Conservation (phyloP, 2,888 invertebrate species). For the Plebejus argus region DNA sequence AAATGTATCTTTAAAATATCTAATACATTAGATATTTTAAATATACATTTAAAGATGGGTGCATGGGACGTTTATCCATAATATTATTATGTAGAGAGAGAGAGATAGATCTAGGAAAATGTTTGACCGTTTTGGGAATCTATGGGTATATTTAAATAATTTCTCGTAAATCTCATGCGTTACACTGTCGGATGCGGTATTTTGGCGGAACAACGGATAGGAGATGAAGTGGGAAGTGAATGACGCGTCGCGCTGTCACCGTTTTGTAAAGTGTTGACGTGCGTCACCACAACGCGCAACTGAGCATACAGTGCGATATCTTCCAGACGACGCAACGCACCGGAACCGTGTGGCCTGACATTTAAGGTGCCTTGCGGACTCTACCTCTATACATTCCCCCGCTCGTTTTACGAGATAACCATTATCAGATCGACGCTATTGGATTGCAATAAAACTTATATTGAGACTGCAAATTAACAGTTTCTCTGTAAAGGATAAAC, state of each 20-base stretch:
- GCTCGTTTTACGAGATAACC: background rate
- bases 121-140: too few species aligned
- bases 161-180: too few species aligned
- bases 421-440: background rate
- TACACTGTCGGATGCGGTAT: too few species aligned
- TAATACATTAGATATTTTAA: too few species aligned
- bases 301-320: background rate
- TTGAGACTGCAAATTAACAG: background rate
- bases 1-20: too few species aligned
- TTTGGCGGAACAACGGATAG: background rate
- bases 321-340: background rate
- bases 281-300: background rate
- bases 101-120: too few species aligned
- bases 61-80: too few species aligned
- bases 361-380: background rate
- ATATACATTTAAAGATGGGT: too few species aligned
- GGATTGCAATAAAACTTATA: conserved; percentile 14
- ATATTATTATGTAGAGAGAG: too few species aligned
- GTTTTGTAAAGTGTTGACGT: background rate
- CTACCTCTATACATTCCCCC: background rate
- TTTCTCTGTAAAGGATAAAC: background rate
- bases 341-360: background rate
- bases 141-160: too few species aligned
- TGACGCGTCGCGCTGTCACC: background rate
- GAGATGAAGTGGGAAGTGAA: background rate